A percentile compares a stretch with the other conserved stretches of the same genome.
Conservation (phyloP, 2,113 vertebrate genomes). For the Anser brachyrhynchus region DNA sequence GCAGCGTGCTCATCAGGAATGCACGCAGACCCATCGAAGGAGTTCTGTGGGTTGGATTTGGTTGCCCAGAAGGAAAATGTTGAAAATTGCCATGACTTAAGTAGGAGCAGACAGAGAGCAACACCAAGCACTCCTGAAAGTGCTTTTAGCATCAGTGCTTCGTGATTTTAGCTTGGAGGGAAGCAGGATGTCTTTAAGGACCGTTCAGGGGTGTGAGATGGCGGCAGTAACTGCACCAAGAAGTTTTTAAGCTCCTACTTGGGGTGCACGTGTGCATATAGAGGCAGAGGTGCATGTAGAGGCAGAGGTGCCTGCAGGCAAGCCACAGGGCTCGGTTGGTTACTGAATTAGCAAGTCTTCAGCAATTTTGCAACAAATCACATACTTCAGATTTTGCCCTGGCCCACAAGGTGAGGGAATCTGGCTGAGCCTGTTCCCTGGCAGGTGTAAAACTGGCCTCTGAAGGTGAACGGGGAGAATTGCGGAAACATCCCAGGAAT, state of each 20-base stretch:
- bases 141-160: neutral
- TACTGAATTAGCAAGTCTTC: neutral
- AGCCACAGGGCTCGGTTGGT: neutral
- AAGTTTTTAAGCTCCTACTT: neutral
- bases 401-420: neutral
- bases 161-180: neutral
- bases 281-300: no score
- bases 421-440: neutral
- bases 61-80: neutral
- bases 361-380: neutral
- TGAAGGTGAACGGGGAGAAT: neutral
- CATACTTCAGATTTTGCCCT: neutral
- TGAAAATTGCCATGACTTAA: neutral
- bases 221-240: neutral
- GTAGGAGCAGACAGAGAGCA: neutral
- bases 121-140: accelerated
- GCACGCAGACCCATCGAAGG: accelerated
- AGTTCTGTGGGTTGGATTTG: neutral
- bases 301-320: neutral
- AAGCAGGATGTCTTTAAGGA: neutral
- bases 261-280: accelerated
- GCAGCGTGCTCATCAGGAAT: accelerated
- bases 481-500: neutral
- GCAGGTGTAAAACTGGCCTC: neutral
- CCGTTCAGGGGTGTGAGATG: neutral